Evolutionary conservation across 2,797 vertebrate species (phyloP), one percentile per base, ranked within the genome.

Genomic region (Typhlichthys eigenmanni): DNA sequence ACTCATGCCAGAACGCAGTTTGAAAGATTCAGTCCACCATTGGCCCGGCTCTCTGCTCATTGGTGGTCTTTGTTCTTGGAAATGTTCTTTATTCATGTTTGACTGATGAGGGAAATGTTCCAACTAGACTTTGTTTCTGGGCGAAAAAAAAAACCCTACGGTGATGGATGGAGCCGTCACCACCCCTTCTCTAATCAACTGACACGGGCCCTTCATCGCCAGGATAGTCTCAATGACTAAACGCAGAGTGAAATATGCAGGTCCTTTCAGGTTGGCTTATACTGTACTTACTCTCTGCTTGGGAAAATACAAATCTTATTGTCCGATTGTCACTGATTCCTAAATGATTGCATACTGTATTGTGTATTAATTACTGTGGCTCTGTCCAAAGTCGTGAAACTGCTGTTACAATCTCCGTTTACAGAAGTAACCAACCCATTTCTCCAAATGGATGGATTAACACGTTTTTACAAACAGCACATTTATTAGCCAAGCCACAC

Each of bases 91-190:
- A 1, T 29, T 29, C 24, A 29, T 29, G 54, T 75, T 83, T 87
- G 85, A 87, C 51, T 24, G 74, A 88, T 82, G 86, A 81, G 87
- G 83, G 77, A 76, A 65, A 64, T 49, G 74, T 65, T 89, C 83
- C 68, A 69, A 81, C 77, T 78, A 83, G 77, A 78, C 80, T 72
- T 48, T 49, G 51, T 69, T 60, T 66, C 69, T 16, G 66, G 62
- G 64, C 66, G 71, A 83, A 78, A 80, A 74, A 74, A 80, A 62
- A 45, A 84, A 80, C 75, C 12, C 43, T 68, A 58, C 77, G 76
- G 79, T 84, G 86, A 89, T 87, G 74, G 87, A 90, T 85, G 76
- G 78, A 80, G 64, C 63, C 58, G 48, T 82, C 85, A 79, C 60
- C 72, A 10, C 61, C 77, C 68, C 62, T 62, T 17, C 48, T 85